Evolutionary conservation across 2,888 invertebrate genomes (phyloP), one percentile per base, ranked within the genome.

Genomic region (Apamea sordens): DNA sequence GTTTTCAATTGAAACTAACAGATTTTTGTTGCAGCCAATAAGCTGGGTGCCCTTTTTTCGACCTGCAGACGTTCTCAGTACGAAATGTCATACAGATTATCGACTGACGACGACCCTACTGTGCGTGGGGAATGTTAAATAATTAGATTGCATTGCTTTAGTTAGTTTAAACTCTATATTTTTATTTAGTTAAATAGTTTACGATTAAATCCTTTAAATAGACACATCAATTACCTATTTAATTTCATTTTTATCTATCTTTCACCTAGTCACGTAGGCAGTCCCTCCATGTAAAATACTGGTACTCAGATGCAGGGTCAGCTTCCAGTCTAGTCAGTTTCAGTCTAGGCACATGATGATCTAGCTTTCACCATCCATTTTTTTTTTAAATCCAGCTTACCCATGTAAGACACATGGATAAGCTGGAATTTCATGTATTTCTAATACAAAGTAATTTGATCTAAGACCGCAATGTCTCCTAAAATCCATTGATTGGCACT

Each of bases 51-150:
- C 94, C 93, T 93, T 92, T 84, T 71, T 79, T 89, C 90, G 94
- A 94, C 94, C 94, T 94, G 94, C 90, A 94, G 94, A 94, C 94
- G 94, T 90, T 93, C 93, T 89, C 53, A 89, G 92, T 92, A 90
- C 92, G 87, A 91, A 94, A 94, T 94, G 94, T 94, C 94, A 94
- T 92, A 91, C 91, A 92, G 93, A 93, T 94, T 94, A 93, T 93
- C 93, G 93, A 93, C 91, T 93, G 89, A 89, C 91, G 90, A 86
- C 89, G 93, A 93, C 93, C 93, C 91, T 90, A 85, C 82, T 80
- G 79, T 91, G 93, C 91, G 92, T 91, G 89, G 86, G 83, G 93
- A 93, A 91, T 92, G 90, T 89, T 88, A 90, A 92, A 90, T 92
- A 90, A 92, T 92, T 89, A 91, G 73, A 80, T 84, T 88, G 80